Percentiles rank a stretch among this genome's conserved stretches.
Evolutionary conservation across 2,113 vertebrate genomes (phyloP).

Genomic region (Oplegnathus fasciatus): DNA sequence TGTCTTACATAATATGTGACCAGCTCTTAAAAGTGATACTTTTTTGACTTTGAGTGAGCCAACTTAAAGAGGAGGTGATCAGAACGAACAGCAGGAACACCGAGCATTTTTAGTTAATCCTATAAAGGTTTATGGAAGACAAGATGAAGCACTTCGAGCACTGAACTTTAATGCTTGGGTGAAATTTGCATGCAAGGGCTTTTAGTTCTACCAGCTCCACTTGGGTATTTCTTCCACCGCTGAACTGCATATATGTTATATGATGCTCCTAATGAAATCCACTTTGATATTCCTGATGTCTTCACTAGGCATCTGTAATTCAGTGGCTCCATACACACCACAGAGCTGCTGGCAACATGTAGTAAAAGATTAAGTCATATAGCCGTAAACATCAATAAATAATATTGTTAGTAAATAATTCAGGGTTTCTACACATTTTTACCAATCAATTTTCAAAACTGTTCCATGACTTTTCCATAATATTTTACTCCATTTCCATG

Average conservation of each 20-base stretch:
- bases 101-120: slow-evolving; percentile 55
- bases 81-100: slow-evolving; percentile 45
- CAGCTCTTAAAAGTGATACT: slow-evolving; percentile 29
- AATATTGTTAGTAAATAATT: slow-evolving; percentile 9
- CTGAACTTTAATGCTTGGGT: slow-evolving; percentile 47
- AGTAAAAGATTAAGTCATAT: slow-evolving; percentile 10
- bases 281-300: slow-evolving; percentile 25
- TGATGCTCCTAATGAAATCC: slow-evolving; percentile 23
- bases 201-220: slow-evolving; percentile 14
- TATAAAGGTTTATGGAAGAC: slow-evolving; percentile 60
- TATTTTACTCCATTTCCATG: too few relatives aligned
- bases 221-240: slow-evolving; percentile 2
- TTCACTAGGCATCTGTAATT: slow-evolving; percentile 36
- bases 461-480: too few relatives aligned
- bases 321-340: not conserved
- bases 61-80: slow-evolving; percentile 50
- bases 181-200: slow-evolving; percentile 59
- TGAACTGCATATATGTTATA: slow-evolving; percentile 7
- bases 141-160: slow-evolving; percentile 41
- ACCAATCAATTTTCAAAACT: too few relatives aligned
- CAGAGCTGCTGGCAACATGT: slow-evolving; percentile 7
- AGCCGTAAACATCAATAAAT: slow-evolving; percentile 14
- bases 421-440: too few relatives aligned
- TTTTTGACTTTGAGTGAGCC: slow-evolving; percentile 37
- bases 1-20: slow-evolving; percentile 25